Evolutionary conservation across 2,797 vertebrate genomes (phyloP), one percentile per base, ranked within the genome.

Genomic region (Momotus momota): DNA sequence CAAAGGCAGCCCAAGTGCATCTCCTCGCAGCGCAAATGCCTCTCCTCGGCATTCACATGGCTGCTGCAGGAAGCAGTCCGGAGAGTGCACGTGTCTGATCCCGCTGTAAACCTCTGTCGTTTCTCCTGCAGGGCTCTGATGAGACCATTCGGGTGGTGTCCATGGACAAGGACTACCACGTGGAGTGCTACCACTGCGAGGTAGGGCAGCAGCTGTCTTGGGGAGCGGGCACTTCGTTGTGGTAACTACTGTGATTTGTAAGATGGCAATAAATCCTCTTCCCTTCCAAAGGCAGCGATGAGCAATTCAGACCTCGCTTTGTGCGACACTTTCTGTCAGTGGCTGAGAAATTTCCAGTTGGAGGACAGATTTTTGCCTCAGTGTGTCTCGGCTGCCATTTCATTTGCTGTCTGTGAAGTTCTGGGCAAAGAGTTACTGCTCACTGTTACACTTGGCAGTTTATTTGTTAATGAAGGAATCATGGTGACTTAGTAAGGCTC

Each of bases 81-180:
- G 40, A 45, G 93, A 66, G 52, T 49, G 14, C 0, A 1, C 2
- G 19, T 91, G 73, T 71, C 84, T 86, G 41, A 95, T 67, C 73
- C 81, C 78, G 43, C 38, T 49, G 54, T 82, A 94, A 72, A 46
- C 45, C 35, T 55, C 46, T 85, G 46, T 82, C 40, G 85, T 77
- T 81, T 87, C 69, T 86, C 9, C 61, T 95, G 31, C 97, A 99
- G 99, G 99, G 99, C 4, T 99, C 99, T 26, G 99, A 99, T 54
- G 99, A 99, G 97, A 99, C 99, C 60, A 98, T 99, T 89, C 98
- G 99, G 9, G 99, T 99, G 7, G 99, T 99, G 55, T 99, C 99
- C 89, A 99, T 99, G 99, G 99, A 99, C 97, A 99, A 98, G 96
- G 99, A 99, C 97, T 99, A 99, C 95, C 99, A 99, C 0, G 99